These are phyloP conservation scores for Rhingia rostrata DNA, from an alignment of 2,888 invertebrate species.

Conservation along the genomic window DNA sequence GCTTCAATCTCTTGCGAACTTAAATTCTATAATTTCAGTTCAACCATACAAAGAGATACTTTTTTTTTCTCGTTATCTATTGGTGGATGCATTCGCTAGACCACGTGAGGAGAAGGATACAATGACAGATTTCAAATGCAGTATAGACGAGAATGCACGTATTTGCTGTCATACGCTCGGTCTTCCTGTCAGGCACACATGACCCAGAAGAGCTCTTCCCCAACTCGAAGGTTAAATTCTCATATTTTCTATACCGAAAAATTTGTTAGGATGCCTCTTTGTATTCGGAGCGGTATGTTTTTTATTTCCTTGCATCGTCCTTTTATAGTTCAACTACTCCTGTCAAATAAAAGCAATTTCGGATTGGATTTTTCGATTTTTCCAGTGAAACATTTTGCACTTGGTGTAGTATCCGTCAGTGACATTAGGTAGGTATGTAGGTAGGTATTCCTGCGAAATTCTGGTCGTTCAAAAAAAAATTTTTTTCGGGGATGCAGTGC, in stretches of 20 bases:
- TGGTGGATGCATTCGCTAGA: neutral
- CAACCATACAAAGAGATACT: conserved; percentile 25
- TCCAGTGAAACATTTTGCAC: conserved; percentile 17
- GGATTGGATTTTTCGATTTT: conserved; percentile 59
- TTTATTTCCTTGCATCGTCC: neutral
- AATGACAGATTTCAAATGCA: conserved; percentile 42
- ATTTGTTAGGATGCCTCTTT: conserved; percentile 39
- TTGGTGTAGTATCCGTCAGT: conserved; percentile 29
- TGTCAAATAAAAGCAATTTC: conserved; percentile 60
- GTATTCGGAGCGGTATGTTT: conserved; percentile 15
- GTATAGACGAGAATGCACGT: conserved; percentile 31
- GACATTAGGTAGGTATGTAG: conserved; percentile 14
- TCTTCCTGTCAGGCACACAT: conserved; percentile 52
- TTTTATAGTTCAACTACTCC: neutral
- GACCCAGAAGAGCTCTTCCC: conserved; percentile 41
- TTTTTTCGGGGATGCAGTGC: conserved; percentile 17
- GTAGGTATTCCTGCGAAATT: conserved; percentile 17
- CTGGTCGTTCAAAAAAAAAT: neutral
- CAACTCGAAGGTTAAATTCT: conserved; percentile 16
- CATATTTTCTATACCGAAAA: conserved; percentile 35
- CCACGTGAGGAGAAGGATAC: conserved; percentile 54
- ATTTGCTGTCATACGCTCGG: conserved; percentile 51
- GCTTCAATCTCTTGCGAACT: conserved; percentile 11
- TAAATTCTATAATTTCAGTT: conserved; percentile 54
- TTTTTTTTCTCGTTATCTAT: conserved; percentile 5